These are phyloP conservation scores for Phenacoccus solenopsis DNA, from an alignment of 1,140 invertebrate genomes.

Conservation along the genomic window DNA sequence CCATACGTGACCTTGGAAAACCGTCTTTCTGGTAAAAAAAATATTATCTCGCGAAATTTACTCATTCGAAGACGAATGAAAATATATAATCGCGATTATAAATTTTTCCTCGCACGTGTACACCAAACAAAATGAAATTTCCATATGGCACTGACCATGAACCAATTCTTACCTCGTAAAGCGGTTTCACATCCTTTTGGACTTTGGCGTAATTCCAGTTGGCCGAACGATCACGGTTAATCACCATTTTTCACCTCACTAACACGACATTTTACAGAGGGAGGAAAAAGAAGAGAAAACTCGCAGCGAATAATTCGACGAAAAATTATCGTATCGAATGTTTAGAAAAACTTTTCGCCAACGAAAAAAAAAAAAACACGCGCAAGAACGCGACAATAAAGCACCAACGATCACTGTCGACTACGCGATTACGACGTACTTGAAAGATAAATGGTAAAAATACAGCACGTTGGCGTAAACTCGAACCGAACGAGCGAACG, in stretches of 20 bases:
- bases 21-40: no score
- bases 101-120: no score
- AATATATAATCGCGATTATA: no score
- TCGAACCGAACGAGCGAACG: not conserved
- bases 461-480: not conserved
- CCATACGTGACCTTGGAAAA: no score
- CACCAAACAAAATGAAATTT: no score
- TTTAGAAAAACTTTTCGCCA: not conserved
- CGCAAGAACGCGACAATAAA: not conserved
- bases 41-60: no score
- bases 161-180: not conserved
- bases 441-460: not conserved
- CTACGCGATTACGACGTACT: not conserved
- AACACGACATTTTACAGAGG: not conserved
- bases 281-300: not conserved
- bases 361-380: not conserved
- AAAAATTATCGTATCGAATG: no score
- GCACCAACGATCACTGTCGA: not conserved
- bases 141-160: no score
- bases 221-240: not conserved
- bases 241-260: not conserved
- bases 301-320: no score
- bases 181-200: not conserved
- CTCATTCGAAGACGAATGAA: no score
- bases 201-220: slow-evolving; percentile 5